phyloP scores from a whole-genome alignment of 1,140 invertebrate genomes.

The Trialeurodes vaporariorum region DNA sequence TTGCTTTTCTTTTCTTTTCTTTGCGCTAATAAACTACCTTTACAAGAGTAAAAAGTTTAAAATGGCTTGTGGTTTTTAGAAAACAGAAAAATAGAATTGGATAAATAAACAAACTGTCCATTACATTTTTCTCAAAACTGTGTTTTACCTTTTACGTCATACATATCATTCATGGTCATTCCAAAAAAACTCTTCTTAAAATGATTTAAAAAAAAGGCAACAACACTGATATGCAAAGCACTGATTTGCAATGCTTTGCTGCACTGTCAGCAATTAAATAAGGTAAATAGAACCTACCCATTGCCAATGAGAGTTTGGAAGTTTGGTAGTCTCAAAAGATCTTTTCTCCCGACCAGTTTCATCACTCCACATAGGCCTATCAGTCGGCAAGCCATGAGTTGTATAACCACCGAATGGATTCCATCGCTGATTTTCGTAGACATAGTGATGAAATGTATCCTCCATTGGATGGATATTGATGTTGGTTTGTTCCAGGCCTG shows the following conservation, averaged over 20 bases:
- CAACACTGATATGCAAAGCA: neutral
- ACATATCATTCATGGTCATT: too few relatives aligned
- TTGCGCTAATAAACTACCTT: too few relatives aligned
- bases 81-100: too few relatives aligned
- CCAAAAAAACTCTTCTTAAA: too few relatives aligned
- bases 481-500: conserved; percentile 49
- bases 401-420: conserved; percentile 82
- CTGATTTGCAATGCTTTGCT: too few relatives aligned
- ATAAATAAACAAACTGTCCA: too few relatives aligned
- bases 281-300: conserved; percentile 57
- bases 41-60: too few relatives aligned
- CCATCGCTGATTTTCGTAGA: conserved; percentile 91
- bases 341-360: conserved; percentile 64
- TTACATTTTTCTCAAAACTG: too few relatives aligned
- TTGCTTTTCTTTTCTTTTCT: too few relatives aligned
- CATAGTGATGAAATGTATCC: conserved; percentile 69
- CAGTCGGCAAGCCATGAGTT: conserved; percentile 69
- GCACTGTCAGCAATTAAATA: too few relatives aligned
- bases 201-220: neutral
- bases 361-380: conserved; percentile 84
- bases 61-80: too few relatives aligned
- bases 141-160: too few relatives aligned
- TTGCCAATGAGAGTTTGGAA: conserved; percentile 75
- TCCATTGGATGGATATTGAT: conserved; percentile 62
- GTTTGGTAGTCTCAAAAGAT: conserved; percentile 69